These are phyloP conservation scores for Colletes gigas DNA, from an alignment of 1,140 invertebrate genomes.

Conservation along the genomic window DNA sequence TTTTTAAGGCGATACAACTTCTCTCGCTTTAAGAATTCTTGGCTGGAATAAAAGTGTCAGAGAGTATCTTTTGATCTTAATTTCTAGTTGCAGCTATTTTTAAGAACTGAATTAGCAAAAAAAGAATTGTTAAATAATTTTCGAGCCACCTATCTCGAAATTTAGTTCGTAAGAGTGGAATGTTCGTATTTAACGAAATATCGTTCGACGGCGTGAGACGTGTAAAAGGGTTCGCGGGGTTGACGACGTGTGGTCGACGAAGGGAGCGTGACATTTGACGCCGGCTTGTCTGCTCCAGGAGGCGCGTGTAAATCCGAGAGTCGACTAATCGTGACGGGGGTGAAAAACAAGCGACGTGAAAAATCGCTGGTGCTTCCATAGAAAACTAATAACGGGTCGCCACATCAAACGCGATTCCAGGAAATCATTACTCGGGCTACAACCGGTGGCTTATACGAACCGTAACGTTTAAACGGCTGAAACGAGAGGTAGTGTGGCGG, in stretches of 20 bases:
- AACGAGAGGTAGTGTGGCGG: slow-evolving; percentile 19
- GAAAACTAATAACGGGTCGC: slow-evolving; percentile 70
- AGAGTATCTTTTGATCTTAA: too few species aligned
- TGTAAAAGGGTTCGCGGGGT: too few species aligned
- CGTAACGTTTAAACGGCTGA: slow-evolving; percentile 56
- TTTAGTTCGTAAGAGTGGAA: too few species aligned
- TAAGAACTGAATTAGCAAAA: too few species aligned
- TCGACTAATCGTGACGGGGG: slow-evolving; percentile 64
- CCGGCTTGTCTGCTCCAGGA: neutral
- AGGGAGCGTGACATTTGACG: neutral
- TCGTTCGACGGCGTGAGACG: too few species aligned
- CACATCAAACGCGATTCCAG: slow-evolving; percentile 70
- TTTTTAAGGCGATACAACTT: too few species aligned
- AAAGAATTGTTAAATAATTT: too few species aligned
- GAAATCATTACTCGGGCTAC: slow-evolving; percentile 68
- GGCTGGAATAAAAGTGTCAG: too few species aligned
- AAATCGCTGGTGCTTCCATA: slow-evolving; percentile 64
- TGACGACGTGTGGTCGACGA: neutral
- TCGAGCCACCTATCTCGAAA: too few species aligned
- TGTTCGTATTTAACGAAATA: too few species aligned
- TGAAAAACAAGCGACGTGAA: slow-evolving; percentile 58
- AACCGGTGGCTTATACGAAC: slow-evolving; percentile 42
- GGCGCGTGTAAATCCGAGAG: slow-evolving; percentile 45
- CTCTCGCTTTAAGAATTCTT: too few species aligned
- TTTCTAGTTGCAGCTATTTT: too few species aligned